Evolutionary conservation across 2,113 vertebrate species (phyloP).

Genomic region (Anguilla japonica): DNA sequence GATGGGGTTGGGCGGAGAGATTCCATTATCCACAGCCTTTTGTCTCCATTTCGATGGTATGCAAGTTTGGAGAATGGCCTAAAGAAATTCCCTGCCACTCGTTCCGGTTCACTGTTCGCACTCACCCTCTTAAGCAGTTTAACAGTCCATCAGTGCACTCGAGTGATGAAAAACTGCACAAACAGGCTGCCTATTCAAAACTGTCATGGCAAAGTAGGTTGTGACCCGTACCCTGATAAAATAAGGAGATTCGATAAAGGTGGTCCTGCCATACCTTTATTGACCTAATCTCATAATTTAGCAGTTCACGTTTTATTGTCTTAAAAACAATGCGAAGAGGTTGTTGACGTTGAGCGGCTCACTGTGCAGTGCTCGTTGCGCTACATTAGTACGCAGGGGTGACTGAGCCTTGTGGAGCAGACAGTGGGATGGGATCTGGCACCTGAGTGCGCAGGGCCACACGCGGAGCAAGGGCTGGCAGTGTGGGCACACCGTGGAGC

Average conservation of each 20-base stretch:
- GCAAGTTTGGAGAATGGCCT: neutral
- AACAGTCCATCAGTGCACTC: neutral
- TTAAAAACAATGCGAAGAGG: neutral
- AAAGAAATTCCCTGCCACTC: neutral
- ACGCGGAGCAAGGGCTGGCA: neutral
- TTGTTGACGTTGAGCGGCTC: neutral
- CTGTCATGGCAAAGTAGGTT: neutral
- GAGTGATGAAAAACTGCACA: neutral
- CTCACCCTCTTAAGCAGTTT: neutral
- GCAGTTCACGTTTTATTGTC: neutral
- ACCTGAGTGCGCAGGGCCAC: neutral
- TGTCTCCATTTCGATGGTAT: neutral
- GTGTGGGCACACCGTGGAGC: neutral
- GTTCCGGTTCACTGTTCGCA: neutral
- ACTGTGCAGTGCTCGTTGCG: neutral
- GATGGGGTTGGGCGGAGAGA: neutral
- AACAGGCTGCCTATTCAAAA: neutral
- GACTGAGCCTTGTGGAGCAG: neutral
- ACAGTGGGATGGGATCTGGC: neutral
- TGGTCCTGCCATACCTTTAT: neutral
- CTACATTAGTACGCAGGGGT: neutral
- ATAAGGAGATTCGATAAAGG: neutral
- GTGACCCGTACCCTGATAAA: neutral
- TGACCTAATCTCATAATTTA: neutral
- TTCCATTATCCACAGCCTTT: neutral